These are phyloP conservation scores for Pyrgus malvae DNA, from an alignment of 2,888 invertebrate species.

Conservation along the genomic window DNA sequence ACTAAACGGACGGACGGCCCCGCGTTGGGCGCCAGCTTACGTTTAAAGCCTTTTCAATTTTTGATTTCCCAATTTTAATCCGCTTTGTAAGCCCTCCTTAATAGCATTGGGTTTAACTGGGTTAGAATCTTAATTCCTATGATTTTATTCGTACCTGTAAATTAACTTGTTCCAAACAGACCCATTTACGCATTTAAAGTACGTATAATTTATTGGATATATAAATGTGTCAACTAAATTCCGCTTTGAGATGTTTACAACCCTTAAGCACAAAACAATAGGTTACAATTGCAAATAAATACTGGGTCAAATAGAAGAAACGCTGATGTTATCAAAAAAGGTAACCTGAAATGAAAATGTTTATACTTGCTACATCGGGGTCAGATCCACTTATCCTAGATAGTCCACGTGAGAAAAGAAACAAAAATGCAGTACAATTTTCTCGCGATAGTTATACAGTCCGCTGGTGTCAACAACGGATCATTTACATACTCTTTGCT, in stretches of 20 bases:
- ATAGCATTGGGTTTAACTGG: conserved; percentile 1
- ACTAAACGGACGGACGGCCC: conserved; percentile 20
- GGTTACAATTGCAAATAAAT: no score
- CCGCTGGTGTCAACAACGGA: conserved; percentile 33
- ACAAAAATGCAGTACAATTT: conserved; percentile 30
- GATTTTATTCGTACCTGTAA: neutral
- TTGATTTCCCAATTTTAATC: conserved; percentile 38
- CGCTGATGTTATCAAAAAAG: no score
- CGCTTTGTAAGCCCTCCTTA: conserved; percentile 27
- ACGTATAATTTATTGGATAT: no score
- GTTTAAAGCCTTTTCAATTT: conserved; percentile 29
- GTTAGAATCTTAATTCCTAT: neutral
- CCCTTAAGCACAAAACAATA: no score
- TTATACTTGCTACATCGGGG: neutral
- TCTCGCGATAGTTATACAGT: conserved; percentile 20
- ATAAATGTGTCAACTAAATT: no score
- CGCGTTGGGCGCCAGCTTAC: conserved; percentile 15
- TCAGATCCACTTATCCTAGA: neutral
- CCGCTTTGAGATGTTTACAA: no score
- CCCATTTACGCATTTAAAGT: no score
- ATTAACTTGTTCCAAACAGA: no score
- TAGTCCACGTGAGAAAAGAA: conserved; percentile 29
- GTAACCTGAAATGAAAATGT: neutral
- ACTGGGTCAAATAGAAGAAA: no score
- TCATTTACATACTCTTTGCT: conserved; percentile 61